These are phyloP conservation scores for Trichopria drosophilae DNA, from an alignment of 2,888 invertebrate species.

Conservation along the genomic window DNA sequence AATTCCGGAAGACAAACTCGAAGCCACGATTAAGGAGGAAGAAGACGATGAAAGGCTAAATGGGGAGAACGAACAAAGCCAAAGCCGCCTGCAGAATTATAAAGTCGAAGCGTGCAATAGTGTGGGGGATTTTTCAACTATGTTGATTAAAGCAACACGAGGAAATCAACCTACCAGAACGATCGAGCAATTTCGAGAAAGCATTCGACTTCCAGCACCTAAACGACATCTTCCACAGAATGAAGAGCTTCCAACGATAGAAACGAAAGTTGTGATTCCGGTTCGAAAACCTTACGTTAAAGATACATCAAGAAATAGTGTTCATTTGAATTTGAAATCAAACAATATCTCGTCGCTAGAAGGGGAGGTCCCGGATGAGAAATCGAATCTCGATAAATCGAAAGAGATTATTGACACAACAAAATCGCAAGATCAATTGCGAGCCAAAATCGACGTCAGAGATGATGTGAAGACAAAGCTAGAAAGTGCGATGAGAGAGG, in stretches of 20 bases:
- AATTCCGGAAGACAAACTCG: slow-evolving; percentile 18
- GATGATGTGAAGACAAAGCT: too few species aligned
- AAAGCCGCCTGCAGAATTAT: slow-evolving; percentile 39
- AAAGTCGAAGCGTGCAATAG: slow-evolving; percentile 54
- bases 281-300: slow-evolving; percentile 48
- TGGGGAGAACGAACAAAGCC: background rate
- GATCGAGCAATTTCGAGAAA: slow-evolving; percentile 50
- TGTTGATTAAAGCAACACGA: slow-evolving; percentile 40
- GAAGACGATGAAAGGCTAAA: slow-evolving; percentile 16
- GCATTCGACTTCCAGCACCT: slow-evolving; percentile 48
- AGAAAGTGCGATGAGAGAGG: slow-evolving; percentile 41
- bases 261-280: slow-evolving; percentile 48
- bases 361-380: background rate
- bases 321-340: slow-evolving; percentile 49
- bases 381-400: slow-evolving; percentile 28
- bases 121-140: slow-evolving; percentile 50
- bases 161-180: slow-evolving; percentile 13
- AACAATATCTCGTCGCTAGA: too few species aligned
- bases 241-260: slow-evolving; percentile 26
- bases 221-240: slow-evolving; percentile 13
- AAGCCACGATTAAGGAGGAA: slow-evolving; percentile 23
- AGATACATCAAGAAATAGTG: slow-evolving; percentile 51
- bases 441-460: slow-evolving; percentile 41
- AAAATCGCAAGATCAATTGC: slow-evolving; percentile 17
- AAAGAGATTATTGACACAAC: slow-evolving; percentile 23